Evolutionary conservation across 1,140 invertebrate species (phyloP).

Genomic region (Neomicropteryx cornuta): DNA sequence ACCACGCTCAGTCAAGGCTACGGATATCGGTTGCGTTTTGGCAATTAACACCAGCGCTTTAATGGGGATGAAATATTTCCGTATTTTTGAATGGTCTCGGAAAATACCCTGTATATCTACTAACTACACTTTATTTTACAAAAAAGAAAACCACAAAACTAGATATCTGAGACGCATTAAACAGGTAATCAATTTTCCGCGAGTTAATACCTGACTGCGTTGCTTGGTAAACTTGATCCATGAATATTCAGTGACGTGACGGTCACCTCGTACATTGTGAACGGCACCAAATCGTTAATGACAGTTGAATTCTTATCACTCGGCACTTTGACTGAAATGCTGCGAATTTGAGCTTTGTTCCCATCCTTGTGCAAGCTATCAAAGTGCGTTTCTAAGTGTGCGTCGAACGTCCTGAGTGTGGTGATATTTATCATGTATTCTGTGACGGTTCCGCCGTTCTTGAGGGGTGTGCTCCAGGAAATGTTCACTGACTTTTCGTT

Average conservation of each 20-base stretch:
- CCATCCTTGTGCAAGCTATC: constrained; percentile 28
- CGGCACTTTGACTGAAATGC: constrained; percentile 36
- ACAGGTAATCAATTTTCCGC: no score
- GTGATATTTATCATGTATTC: constrained; percentile 64
- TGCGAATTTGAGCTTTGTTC: constrained; percentile 17
- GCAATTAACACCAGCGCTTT: no score
- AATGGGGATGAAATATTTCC: no score
- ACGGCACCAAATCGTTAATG: constrained; percentile 49
- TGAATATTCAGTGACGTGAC: constrained; percentile 60
- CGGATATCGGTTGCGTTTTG: no score
- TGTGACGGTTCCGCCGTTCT: constrained; percentile 50
- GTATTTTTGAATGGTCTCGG: no score
- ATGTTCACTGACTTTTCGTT: constrained; percentile 57
- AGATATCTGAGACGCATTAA: no score
- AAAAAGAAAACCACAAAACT: no score
- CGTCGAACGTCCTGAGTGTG: constrained; percentile 52
- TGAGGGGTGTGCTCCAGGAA: constrained; percentile 51
- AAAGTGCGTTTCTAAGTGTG: constrained; percentile 34
- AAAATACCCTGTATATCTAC: no score
- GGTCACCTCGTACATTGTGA: constrained; percentile 73
- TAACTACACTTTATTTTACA: no score
- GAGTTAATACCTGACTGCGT: constrained; percentile 50
- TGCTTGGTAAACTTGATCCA: constrained; percentile 62
- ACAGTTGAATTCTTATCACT: constrained; percentile 43
- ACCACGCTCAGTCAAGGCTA: no score